Percentiles rank a stretch among this genome's conserved stretches.
phyloP scores from a whole-genome alignment of 2,797 vertebrate species.

The Acrossocheilus wenchowensis region DNA sequence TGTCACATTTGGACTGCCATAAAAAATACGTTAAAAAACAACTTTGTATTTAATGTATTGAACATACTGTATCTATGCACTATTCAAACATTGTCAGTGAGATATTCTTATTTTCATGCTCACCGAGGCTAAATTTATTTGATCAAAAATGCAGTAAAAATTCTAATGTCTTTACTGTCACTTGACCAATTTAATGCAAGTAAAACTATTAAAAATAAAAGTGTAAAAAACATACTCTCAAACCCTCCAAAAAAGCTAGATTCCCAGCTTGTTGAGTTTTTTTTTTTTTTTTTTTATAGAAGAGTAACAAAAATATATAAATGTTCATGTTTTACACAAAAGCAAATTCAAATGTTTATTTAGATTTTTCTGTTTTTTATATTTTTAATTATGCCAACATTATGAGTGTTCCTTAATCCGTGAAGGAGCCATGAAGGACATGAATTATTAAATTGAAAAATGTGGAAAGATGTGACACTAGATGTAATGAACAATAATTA shows the following conservation, averaged over 20 bases:
- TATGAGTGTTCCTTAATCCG: constrained; percentile 44
- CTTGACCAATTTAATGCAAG: neutral
- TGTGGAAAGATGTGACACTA: constrained; percentile 59
- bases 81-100: neutral
- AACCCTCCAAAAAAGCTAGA: no score
- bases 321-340: constrained; percentile 1
- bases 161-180: neutral
- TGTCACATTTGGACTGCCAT: neutral
- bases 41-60: neutral
- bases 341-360: neutral
- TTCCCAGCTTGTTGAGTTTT: neutral
- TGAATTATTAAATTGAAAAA: constrained; percentile 58
- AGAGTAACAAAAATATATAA: neutral
- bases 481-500: constrained; percentile 62
- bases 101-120: no score
- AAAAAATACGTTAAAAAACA: neutral
- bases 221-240: no score
- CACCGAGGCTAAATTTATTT: neutral
- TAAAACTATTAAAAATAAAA: neutral
- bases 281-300: neutral
- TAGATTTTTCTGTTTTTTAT: neutral
- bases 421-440: constrained; percentile 46
- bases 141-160: neutral
- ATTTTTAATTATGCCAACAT: constrained; percentile 57
- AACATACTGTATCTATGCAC: neutral